Evolutionary conservation across 2,113 vertebrate species (phyloP).

Genomic region (Rhea pennata): DNA sequence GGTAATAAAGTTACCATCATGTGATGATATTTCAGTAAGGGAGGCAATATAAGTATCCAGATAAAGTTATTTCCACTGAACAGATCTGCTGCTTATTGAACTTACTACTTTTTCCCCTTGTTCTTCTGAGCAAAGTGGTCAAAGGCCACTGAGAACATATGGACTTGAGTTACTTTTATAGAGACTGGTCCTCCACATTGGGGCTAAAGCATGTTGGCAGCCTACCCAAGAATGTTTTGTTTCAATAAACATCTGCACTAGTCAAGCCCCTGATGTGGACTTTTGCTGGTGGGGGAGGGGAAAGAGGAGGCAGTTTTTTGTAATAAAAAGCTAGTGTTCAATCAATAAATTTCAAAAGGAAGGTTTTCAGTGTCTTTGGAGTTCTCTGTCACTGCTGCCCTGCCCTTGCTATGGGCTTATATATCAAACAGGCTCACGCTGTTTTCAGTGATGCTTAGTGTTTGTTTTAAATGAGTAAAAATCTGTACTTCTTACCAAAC

Average conservation of each 20-base stretch:
- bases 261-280: background rate
- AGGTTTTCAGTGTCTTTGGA: conserved; percentile 21
- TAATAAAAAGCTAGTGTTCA: background rate
- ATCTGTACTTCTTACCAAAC: background rate
- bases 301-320: background rate
- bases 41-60: background rate
- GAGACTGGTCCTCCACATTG: background rate
- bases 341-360: background rate
- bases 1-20: background rate
- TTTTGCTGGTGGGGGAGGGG: too few relatives aligned
- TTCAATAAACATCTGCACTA: background rate
- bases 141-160: background rate
- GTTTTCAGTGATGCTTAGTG: background rate
- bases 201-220: background rate
- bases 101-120: background rate
- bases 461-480: conserved; percentile 28
- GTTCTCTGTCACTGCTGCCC: background rate
- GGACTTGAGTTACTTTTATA: background rate
- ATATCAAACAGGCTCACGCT: background rate
- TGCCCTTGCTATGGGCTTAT: background rate
- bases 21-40: background rate
- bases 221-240: background rate
- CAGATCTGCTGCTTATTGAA: background rate
- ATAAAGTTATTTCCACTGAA: background rate
- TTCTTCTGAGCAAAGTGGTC: background rate